Evolutionary conservation across 2,113 vertebrate genomes (phyloP).

Genomic region (Macroglossus sobrinus): DNA sequence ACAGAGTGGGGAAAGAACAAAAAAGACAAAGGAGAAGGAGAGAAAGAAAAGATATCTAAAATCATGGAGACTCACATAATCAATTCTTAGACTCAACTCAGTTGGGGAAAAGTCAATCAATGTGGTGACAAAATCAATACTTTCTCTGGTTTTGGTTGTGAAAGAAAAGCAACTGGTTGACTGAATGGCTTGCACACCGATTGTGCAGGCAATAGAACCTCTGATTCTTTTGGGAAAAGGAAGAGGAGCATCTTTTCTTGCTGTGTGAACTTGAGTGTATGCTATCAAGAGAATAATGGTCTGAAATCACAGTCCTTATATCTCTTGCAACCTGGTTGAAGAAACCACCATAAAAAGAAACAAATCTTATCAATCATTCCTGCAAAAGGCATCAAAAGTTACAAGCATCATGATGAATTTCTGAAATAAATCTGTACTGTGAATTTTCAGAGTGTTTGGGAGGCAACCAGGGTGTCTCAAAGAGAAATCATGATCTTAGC

Average conservation of each 20-base stretch:
- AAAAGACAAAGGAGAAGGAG: neutral
- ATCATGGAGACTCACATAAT: neutral
- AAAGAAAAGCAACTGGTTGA: neutral
- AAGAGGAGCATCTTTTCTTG: neutral
- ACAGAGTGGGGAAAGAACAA: neutral
- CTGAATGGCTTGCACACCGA: neutral
- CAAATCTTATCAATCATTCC: slow-evolving; percentile 67
- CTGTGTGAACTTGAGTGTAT: slow-evolving; percentile 32
- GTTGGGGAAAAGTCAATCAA: neutral
- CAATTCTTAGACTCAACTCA: neutral
- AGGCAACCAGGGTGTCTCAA: slow-evolving; percentile 31
- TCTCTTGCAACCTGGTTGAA: slow-evolving; percentile 47
- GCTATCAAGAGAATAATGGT: slow-evolving; percentile 57
- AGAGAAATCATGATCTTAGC: slow-evolving; percentile 40
- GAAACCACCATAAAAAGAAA: slow-evolving; percentile 59
- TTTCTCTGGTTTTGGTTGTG: neutral
- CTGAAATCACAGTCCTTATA: slow-evolving; percentile 56
- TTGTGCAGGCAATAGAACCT: neutral
- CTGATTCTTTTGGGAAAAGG: neutral
- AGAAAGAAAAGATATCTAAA: neutral
- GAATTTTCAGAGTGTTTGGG: slow-evolving; percentile 60
- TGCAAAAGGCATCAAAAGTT: slow-evolving; percentile 73
- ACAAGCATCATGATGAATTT: slow-evolving; percentile 69
- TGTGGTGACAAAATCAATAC: neutral
- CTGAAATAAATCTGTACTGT: slow-evolving; percentile 65